These are phyloP conservation scores for Myodes glareolus DNA, from an alignment of 2,113 vertebrate genomes.

Conservation along the genomic window DNA sequence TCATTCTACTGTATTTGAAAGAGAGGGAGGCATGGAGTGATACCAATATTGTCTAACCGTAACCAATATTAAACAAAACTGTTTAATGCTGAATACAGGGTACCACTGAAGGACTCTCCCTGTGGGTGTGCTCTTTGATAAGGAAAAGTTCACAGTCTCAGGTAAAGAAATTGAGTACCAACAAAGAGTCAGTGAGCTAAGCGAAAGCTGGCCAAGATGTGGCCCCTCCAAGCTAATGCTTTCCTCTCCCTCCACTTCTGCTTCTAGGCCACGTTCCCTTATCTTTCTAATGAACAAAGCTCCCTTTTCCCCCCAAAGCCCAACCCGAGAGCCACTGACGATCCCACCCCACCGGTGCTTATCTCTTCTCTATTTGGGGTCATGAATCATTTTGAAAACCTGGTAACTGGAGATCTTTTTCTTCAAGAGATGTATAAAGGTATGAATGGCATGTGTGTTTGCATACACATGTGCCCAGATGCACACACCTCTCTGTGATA, in stretches of 20 bases:
- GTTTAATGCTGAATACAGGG: slow-evolving; percentile 22
- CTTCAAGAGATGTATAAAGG: not conserved
- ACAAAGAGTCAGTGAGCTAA: not conserved
- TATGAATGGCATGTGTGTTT: not conserved
- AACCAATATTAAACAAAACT: slow-evolving; percentile 36
- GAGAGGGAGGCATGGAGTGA: slow-evolving; percentile 38
- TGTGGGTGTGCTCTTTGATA: not conserved
- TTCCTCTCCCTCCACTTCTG: not conserved
- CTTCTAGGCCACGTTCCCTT: not conserved
- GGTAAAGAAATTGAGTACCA: not conserved
- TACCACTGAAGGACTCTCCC: not conserved
- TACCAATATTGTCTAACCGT: slow-evolving; percentile 14
- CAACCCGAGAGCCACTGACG: not conserved
- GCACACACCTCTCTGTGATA: not conserved
- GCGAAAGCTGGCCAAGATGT: not conserved
- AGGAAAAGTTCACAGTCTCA: not conserved
- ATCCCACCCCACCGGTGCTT: not conserved
- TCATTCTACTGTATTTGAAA: slow-evolving; percentile 46
- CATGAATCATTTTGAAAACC: slow-evolving; percentile 43
- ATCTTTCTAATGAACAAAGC: slow-evolving; percentile 7
- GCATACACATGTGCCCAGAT: not conserved
- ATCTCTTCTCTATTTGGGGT: slow-evolving; percentile 35
- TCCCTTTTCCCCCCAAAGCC: slow-evolving; percentile 26
- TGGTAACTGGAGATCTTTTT: not conserved
- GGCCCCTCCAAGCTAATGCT: not conserved